Conservation (phyloP, 1,140 invertebrate genomes). For the Brachionus plicatilis region DNA sequence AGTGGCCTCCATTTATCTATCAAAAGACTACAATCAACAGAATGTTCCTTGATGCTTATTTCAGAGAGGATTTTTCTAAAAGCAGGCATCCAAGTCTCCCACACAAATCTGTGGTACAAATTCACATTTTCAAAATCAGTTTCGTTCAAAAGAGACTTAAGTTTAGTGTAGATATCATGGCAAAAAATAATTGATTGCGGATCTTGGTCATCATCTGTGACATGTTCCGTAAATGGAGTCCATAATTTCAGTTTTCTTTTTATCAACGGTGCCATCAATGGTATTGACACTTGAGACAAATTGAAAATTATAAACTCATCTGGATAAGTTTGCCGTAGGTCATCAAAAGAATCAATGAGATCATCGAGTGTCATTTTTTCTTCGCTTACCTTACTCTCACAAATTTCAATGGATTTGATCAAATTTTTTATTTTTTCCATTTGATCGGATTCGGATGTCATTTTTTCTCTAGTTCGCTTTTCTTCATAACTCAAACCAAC, state of each 20-base stretch:
- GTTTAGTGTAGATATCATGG: background rate
- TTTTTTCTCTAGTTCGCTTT: conserved; percentile 64
- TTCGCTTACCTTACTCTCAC: conserved; percentile 36
- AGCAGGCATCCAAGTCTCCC: conserved; percentile 81
- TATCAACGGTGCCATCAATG: background rate
- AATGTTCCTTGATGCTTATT: conserved; percentile 59
- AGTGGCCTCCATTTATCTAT: conserved; percentile 74
- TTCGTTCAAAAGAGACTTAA: conserved; percentile 6
- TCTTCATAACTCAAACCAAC: conserved; percentile 73
- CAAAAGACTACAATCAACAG: conserved; percentile 68
- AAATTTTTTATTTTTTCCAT: conserved; percentile 70
- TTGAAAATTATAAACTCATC: conserved; percentile 32
- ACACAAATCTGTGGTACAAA: conserved; percentile 72
- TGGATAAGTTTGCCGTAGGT: background rate
- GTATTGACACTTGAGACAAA: background rate
- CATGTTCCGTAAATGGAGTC: background rate
- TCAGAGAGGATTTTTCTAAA: conserved; percentile 66
- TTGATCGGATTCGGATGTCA: conserved; percentile 68
- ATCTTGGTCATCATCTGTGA: conserved; percentile 41
- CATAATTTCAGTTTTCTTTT: background rate
- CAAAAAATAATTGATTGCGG: background rate
- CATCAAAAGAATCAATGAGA: background rate
- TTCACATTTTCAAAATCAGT: conserved; percentile 58
- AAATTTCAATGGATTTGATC: conserved; percentile 65
- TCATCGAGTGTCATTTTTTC: background rate